Conservation (phyloP, 1,140 invertebrate genomes). For the Hyposmocoma kahamanoa region DNA sequence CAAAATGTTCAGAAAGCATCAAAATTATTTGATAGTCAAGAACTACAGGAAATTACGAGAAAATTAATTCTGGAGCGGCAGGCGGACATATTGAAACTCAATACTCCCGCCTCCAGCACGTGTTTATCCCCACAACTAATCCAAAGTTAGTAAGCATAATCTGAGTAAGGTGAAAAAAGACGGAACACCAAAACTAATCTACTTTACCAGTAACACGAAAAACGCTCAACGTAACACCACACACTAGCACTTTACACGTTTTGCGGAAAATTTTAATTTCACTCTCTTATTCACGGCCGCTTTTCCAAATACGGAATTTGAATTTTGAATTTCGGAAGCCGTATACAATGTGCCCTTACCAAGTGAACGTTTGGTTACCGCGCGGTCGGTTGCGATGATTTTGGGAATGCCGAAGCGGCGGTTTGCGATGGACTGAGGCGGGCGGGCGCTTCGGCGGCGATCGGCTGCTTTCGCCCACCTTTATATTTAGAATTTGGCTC, state of each 20-base stretch:
- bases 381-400: slow-evolving; percentile 48
- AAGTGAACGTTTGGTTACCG: slow-evolving; percentile 46
- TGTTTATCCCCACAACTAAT: slow-evolving; percentile 15
- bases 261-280: slow-evolving; percentile 27
- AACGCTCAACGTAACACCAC: slow-evolving; percentile 49
- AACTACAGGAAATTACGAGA: slow-evolving; percentile 27
- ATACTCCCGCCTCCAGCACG: slow-evolving; percentile 37
- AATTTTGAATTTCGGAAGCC: slow-evolving; percentile 37
- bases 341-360: slow-evolving; percentile 35
- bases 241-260: slow-evolving; percentile 53
- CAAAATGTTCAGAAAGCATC: no score
- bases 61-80: slow-evolving; percentile 48
- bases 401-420: slow-evolving; percentile 58
- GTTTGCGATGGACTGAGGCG: slow-evolving; percentile 63
- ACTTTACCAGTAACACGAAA: slow-evolving; percentile 41
- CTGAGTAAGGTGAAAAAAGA: slow-evolving; percentile 21
- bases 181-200: slow-evolving; percentile 13
- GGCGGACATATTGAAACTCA: slow-evolving; percentile 60
- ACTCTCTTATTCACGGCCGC: slow-evolving; percentile 38
- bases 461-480: slow-evolving; percentile 55
- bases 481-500: slow-evolving; percentile 71
- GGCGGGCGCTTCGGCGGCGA: slow-evolving; percentile 58
- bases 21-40: slow-evolving; percentile 5
- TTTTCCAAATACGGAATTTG: slow-evolving; percentile 41
- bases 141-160: slow-evolving; percentile 19